Evolutionary conservation across 2,888 invertebrate species (phyloP).

Genomic region (Pyrrhosoma nymphula): DNA sequence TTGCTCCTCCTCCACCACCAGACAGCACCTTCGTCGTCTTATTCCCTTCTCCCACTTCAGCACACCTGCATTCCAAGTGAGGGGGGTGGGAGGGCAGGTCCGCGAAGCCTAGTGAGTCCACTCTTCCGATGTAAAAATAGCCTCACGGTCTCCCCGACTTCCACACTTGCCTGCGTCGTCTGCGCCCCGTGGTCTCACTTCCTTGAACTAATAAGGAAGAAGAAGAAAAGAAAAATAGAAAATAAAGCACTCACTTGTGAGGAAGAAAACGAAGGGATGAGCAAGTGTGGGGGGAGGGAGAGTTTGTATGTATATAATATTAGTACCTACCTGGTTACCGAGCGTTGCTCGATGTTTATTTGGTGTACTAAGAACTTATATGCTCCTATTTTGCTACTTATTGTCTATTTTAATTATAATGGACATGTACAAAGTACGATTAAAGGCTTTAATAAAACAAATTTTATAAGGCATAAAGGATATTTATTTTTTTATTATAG

Average conservation of each 20-base stretch:
- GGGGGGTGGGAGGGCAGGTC: neutral
- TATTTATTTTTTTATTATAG: no score
- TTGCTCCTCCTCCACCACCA: neutral
- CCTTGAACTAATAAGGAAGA: slow-evolving; percentile 37
- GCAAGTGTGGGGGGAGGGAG: neutral
- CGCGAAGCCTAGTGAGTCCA: slow-evolving; percentile 21
- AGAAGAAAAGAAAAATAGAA: neutral
- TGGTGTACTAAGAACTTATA: no score
- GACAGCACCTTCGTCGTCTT: neutral
- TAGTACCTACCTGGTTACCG: no score
- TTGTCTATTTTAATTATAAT: no score
- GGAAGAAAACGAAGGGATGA: neutral
- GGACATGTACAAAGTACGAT: no score
- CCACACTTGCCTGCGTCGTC: slow-evolving; percentile 24
- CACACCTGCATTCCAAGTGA: slow-evolving; percentile 25
- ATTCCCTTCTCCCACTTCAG: neutral
- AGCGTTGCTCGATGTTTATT: no score
- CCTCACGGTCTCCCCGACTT: neutral
- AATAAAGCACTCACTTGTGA: neutral
- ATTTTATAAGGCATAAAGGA: no score
- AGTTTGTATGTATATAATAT: no score
- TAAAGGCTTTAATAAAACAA: no score
- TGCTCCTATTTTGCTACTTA: no score
- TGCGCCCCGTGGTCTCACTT: neutral
- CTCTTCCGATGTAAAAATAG: slow-evolving; percentile 37